Conservation (phyloP, 1,140 invertebrate species). For the Drosophila ananassae region DNA sequence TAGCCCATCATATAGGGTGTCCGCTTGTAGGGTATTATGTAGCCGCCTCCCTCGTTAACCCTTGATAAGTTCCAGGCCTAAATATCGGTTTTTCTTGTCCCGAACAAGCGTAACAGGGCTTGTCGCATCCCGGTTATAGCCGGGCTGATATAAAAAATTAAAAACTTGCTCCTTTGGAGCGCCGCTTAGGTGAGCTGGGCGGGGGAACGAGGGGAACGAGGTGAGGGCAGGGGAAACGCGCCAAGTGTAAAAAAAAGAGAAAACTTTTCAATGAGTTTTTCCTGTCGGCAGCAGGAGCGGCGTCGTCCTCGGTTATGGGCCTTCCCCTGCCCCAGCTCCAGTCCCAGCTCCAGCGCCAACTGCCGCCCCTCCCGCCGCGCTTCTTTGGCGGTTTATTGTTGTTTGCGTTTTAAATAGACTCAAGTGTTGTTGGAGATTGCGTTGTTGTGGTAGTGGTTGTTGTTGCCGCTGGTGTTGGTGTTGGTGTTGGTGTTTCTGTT, state of each 20-base stretch:
- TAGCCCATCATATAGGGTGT: too few species aligned
- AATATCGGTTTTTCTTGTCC: constrained; percentile 1
- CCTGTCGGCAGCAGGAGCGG: constrained; percentile 59
- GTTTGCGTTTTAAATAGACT: constrained; percentile 81
- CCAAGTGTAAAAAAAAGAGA: constrained; percentile 79
- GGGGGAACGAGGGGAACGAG: neutral
- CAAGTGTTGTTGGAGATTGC: constrained; percentile 65
- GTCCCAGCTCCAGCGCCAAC: constrained; percentile 9
- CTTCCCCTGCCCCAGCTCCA: constrained; percentile 50
- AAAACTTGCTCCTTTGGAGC: constrained; percentile 80
- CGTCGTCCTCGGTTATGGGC: constrained; percentile 71
- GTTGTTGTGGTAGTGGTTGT: constrained; percentile 39
- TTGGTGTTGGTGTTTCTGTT: neutral
- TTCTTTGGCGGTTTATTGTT: constrained; percentile 68
- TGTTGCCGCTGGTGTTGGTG: constrained; percentile 9
- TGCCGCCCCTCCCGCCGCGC: constrained; percentile 5
- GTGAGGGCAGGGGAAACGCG: constrained; percentile 36
- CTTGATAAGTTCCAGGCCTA: neutral
- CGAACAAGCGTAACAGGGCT: constrained; percentile 12
- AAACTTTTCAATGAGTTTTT: constrained; percentile 84
- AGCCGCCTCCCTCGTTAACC: neutral
- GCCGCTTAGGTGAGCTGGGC: constrained; percentile 48
- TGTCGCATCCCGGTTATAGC: constrained; percentile 38
- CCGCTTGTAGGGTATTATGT: neutral
- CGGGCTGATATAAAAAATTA: constrained; percentile 73